Conservation (phyloP, 2,888 invertebrate species). For the Calephelis perditalis region DNA sequence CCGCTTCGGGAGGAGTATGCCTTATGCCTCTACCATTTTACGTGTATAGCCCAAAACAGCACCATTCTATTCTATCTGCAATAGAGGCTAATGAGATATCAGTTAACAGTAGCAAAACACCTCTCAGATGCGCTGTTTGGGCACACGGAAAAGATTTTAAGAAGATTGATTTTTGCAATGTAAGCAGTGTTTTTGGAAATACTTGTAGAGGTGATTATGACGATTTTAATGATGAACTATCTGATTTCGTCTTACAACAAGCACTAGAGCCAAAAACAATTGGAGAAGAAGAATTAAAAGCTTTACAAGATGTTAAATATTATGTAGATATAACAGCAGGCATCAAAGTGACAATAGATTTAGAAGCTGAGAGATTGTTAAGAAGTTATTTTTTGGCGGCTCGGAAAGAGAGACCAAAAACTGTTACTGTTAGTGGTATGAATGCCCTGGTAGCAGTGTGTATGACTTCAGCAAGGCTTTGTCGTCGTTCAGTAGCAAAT, state of each 20-base stretch:
- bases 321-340: conserved; percentile 57
- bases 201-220: conserved; percentile 56
- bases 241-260: conserved; percentile 48
- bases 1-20: conserved; percentile 56
- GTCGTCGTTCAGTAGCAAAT: conserved; percentile 48
- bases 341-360: conserved; percentile 45
- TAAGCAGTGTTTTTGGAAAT: conserved; percentile 57
- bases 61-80: conserved; percentile 43
- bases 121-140: conserved; percentile 58
- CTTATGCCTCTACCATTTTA: conserved; percentile 57
- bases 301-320: conserved; percentile 42
- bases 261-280: conserved; percentile 38
- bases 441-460: conserved; percentile 48
- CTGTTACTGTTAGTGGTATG: conserved; percentile 54
- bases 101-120: conserved; percentile 39
- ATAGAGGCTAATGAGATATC: conserved; percentile 53
- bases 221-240: conserved; percentile 52
- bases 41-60: conserved; percentile 53
- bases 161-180: conserved; percentile 49
- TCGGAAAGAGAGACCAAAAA: conserved; percentile 49
- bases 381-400: conserved; percentile 59
- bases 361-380: conserved; percentile 46
- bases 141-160: conserved; percentile 62
- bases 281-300: conserved; percentile 43
- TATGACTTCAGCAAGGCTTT: conserved; percentile 55